Evolutionary conservation across 2,113 vertebrate species (phyloP).

Genomic region (Neolamprologus falcicula): DNA sequence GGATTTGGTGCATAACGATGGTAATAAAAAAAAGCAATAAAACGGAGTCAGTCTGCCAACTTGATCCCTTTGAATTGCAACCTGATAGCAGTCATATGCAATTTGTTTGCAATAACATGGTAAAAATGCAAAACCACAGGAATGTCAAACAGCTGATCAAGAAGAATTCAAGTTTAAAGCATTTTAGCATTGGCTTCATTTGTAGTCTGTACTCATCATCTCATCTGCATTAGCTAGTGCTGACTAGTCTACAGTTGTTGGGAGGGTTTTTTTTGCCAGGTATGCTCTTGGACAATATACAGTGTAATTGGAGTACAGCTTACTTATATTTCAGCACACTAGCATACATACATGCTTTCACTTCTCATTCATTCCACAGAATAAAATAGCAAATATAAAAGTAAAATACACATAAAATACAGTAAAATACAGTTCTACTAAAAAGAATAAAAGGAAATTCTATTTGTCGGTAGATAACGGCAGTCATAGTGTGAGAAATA

Average conservation of each 20-base stretch:
- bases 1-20: background rate
- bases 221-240: background rate
- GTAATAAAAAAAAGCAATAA: background rate
- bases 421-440: background rate
- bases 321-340: background rate
- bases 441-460: background rate
- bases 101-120: background rate
- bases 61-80: background rate
- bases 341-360: background rate
- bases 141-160: background rate
- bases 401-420: background rate
- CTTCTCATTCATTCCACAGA: background rate
- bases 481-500: background rate
- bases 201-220: background rate
- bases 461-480: background rate
- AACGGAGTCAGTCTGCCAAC: background rate
- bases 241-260: background rate
- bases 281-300: background rate
- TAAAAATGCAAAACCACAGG: background rate
- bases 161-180: background rate
- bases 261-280: accelerated
- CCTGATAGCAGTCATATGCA: background rate
- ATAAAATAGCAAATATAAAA: background rate
- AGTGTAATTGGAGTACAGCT: background rate
- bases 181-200: background rate